These are phyloP conservation scores for Urophycis tenuis DNA, from an alignment of 2,797 vertebrate species.

Conservation along the genomic window DNA sequence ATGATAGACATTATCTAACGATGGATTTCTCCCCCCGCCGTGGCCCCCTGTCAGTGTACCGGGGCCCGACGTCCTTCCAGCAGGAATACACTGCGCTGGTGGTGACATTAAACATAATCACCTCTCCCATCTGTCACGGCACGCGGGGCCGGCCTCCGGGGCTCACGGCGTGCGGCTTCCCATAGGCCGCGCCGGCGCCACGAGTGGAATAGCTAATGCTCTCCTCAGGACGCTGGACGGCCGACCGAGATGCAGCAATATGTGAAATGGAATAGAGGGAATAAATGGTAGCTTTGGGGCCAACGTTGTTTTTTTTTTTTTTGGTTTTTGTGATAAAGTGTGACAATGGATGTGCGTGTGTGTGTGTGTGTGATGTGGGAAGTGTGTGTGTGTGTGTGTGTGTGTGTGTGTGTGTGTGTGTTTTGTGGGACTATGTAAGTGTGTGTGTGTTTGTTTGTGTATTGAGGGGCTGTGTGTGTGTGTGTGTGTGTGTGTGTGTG, in stretches of 20 bases:
- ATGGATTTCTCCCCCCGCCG: slow-evolving; percentile 19
- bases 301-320: background rate
- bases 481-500: background rate
- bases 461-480: background rate
- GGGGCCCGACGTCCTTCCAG: slow-evolving; percentile 41
- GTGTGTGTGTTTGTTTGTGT: background rate
- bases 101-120: slow-evolving; percentile 61
- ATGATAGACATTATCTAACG: background rate
- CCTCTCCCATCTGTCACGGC: slow-evolving; percentile 51
- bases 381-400: background rate
- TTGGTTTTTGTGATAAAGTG: background rate
- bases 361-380: background rate
- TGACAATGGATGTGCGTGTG: background rate
- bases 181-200: slow-evolving; percentile 34
- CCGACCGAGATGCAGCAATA: slow-evolving; percentile 37
- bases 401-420: slow-evolving; percentile 6
- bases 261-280: slow-evolving; percentile 31
- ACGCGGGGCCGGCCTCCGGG: slow-evolving; percentile 21
- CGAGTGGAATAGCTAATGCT: slow-evolving; percentile 49
- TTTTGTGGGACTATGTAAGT: background rate
- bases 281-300: background rate
- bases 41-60: slow-evolving; percentile 38
- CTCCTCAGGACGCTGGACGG: slow-evolving; percentile 28
- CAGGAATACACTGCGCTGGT: slow-evolving; percentile 35
- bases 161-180: slow-evolving; percentile 47